A percentile compares a stretch with the other conserved stretches of the same genome.
These are phyloP conservation scores for Leptinotarsa peninsularis DNA, from an alignment of 2,888 invertebrate genomes.

Conservation along the genomic window DNA sequence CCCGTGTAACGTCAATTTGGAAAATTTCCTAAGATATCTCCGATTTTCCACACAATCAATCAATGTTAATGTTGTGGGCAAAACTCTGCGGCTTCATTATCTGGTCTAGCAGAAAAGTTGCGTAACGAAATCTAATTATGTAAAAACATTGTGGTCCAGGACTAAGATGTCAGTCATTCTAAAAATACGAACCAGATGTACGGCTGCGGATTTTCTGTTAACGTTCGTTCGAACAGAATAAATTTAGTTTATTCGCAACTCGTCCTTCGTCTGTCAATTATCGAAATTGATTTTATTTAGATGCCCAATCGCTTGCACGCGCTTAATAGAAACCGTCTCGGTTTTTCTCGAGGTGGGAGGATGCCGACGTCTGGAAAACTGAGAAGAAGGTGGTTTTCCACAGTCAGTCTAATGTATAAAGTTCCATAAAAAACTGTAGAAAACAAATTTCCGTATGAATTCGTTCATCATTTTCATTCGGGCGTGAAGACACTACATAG, in stretches of 20 bases:
- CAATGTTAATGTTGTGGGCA: constrained; percentile 36
- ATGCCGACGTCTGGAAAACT: neutral
- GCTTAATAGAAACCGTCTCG: neutral
- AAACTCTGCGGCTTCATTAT: constrained; percentile 27
- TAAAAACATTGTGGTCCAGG: constrained; percentile 33
- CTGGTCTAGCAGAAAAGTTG: constrained; percentile 32
- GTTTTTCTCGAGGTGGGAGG: neutral
- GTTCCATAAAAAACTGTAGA: no score
- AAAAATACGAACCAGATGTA: constrained; percentile 37
- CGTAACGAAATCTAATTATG: constrained; percentile 36
- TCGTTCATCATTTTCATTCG: no score
- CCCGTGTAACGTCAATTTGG: constrained; percentile 8
- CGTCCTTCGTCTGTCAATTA: constrained; percentile 26
- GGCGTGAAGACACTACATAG: no score
- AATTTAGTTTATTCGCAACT: constrained; percentile 8
- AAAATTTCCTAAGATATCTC: constrained; percentile 3
- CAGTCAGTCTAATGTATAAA: no score
- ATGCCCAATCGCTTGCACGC: neutral
- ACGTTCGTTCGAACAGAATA: constrained; percentile 18
- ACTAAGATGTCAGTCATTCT: constrained; percentile 35
- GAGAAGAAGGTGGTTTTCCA: no score
- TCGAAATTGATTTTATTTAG: constrained; percentile 10
- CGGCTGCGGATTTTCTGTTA: constrained; percentile 29
- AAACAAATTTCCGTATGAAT: no score
- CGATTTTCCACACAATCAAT: constrained; percentile 34